Percentiles rank a stretch among this genome's conserved stretches.
Evolutionary conservation across 2,888 invertebrate genomes (phyloP).

Genomic region (Falcaria lacertinaria): DNA sequence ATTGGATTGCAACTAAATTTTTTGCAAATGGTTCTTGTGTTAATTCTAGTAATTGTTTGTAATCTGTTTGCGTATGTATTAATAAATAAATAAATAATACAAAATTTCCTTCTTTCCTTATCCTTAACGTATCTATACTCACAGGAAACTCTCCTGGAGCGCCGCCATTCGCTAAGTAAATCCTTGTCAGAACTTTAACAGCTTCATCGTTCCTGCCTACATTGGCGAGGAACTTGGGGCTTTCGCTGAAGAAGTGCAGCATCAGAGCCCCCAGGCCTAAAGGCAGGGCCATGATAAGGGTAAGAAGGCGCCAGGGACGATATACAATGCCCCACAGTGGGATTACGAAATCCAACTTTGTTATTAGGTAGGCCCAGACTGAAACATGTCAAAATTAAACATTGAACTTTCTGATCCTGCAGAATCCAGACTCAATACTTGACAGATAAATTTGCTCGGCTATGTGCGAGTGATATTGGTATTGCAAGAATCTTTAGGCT

Average conservation of each 20-base stretch:
- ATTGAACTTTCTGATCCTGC: no score
- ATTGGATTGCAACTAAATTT: no score
- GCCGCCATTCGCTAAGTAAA: conserved; percentile 79
- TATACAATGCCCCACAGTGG: conserved; percentile 47
- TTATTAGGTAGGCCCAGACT: conserved; percentile 61
- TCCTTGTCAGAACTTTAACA: conserved; percentile 76
- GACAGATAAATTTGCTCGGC: no score
- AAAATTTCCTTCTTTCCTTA: no score
- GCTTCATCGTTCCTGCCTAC: conserved; percentile 82
- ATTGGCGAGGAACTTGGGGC: conserved; percentile 87
- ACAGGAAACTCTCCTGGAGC: conserved; percentile 48
- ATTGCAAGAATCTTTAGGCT: no score
- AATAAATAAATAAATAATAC: no score
- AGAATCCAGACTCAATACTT: no score
- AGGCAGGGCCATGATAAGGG: conserved; percentile 79
- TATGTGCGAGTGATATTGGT: no score
- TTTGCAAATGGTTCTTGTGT: no score
- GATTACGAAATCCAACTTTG: conserved; percentile 54
- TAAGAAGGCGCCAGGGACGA: conserved; percentile 64
- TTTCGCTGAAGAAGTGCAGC: conserved; percentile 82
- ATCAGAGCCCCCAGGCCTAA: conserved; percentile 80
- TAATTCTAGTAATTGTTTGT: no score
- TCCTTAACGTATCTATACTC: conserved; percentile 15
- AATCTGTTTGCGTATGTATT: no score
- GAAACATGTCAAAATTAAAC: conserved; percentile 14